A percentile compares a stretch with the other conserved stretches of the same genome.
Conservation (phyloP, 2,888 invertebrate species). For the Saturnia japonica region DNA sequence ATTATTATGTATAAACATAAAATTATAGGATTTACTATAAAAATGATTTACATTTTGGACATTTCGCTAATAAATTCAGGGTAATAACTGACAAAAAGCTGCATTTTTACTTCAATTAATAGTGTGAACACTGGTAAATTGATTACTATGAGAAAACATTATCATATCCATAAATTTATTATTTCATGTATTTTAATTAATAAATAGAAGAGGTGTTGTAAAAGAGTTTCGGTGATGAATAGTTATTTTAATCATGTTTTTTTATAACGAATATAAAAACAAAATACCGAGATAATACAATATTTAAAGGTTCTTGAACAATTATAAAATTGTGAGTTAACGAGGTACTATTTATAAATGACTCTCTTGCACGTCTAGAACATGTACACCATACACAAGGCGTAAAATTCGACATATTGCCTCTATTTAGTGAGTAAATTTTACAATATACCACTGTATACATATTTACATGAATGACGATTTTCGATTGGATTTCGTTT, state of each 20-base stretch:
- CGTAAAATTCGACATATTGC: too few species aligned
- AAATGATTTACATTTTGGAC: neutral
- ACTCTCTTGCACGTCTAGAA: too few species aligned
- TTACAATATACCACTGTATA: too few species aligned
- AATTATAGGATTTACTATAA: too few species aligned
- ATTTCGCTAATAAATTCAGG: neutral
- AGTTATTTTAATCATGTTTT: slow-evolving; percentile 61
- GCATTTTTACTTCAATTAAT: neutral
- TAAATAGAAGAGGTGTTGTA: slow-evolving; percentile 58
- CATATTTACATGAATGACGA: too few species aligned
- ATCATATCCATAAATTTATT: slow-evolving; percentile 58
- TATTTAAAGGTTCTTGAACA: too few species aligned
- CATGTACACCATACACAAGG: too few species aligned
- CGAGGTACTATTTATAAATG: too few species aligned
- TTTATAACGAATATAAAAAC: neutral
- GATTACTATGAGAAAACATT: neutral
- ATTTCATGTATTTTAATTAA: slow-evolving; percentile 60
- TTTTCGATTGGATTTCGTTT: too few species aligned
- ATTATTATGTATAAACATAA: too few species aligned
- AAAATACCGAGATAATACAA: neutral
- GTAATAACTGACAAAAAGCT: neutral
- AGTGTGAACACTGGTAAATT: neutral
- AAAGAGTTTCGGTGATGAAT: slow-evolving; percentile 47
- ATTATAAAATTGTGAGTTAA: too few species aligned
- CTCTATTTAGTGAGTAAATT: too few species aligned